A percentile compares a stretch with the other conserved stretches of the same genome.
These are phyloP conservation scores for Chiroxiphia lanceolata DNA, from an alignment of 2,797 vertebrate genomes.

Conservation along the genomic window DNA sequence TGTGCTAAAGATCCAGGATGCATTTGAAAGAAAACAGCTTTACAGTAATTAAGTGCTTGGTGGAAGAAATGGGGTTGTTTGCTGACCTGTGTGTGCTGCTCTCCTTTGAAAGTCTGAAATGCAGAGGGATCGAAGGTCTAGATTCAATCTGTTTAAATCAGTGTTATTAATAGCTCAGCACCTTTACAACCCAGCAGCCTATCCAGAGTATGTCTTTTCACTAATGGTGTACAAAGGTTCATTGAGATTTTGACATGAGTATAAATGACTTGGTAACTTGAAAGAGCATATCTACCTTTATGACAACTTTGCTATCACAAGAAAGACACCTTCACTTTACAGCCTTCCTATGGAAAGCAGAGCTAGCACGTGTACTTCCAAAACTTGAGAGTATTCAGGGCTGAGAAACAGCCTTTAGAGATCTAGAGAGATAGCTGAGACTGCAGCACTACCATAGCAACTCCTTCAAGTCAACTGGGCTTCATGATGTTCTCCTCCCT, in stretches of 20 bases:
- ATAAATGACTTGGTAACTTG: not conserved
- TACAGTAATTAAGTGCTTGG: not conserved
- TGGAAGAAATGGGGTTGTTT: not conserved
- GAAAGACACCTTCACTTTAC: not conserved
- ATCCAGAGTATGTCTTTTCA: not conserved
- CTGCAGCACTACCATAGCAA: not conserved
- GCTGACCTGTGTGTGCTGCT: not conserved
- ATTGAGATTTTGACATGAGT: not conserved
- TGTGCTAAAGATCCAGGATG: not conserved
- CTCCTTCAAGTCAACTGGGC: not conserved
- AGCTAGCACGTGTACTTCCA: not conserved
- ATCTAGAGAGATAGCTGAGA: not conserved
- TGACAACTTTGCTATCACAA: not conserved
- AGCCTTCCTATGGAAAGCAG: not conserved
- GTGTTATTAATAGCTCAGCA: not conserved
- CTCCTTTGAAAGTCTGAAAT: not conserved
- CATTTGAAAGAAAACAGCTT: not conserved
- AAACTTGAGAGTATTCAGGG: not conserved
- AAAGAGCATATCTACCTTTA: not conserved
- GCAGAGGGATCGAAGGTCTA: not conserved
- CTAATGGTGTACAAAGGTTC: not conserved
- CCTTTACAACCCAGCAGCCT: not conserved
- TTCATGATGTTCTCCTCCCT: not conserved
- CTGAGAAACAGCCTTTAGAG: not conserved
- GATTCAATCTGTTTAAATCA: not conserved